Evolutionary conservation across 1,140 invertebrate genomes (phyloP).

Genomic region (Pissodes strobi): DNA sequence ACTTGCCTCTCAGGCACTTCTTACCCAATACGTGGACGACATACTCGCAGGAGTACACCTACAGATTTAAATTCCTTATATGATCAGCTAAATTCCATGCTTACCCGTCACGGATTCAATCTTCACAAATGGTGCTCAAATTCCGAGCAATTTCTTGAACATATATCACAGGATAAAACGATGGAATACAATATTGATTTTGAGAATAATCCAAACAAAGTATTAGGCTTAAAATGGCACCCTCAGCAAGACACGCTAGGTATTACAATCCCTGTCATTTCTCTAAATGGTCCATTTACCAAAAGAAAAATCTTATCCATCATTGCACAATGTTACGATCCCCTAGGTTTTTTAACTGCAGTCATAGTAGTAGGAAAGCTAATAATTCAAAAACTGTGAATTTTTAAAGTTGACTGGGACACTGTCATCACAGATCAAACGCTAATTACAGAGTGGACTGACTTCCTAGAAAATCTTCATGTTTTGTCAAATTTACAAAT

Average conservation of each 20-base stretch:
- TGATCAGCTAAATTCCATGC: neutral
- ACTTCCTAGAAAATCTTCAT: too few species aligned
- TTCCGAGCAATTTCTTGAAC: neutral
- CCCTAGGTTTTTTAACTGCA: neutral
- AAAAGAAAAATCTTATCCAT: conserved; percentile 30
- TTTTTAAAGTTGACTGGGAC: neutral
- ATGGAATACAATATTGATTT: neutral
- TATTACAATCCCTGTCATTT: conserved; percentile 38
- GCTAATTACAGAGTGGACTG: too few species aligned
- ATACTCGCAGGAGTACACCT: conserved; percentile 26
- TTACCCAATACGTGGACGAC: conserved; percentile 29
- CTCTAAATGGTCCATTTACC: neutral
- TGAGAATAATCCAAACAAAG: too few species aligned
- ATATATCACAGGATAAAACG: neutral
- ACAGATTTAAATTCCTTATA: neutral
- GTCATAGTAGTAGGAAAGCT: neutral
- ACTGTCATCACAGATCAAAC: too few species aligned
- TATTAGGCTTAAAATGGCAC: too few species aligned
- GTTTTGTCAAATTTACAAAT: too few species aligned
- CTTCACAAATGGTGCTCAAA: conserved; percentile 25
- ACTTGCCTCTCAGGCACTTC: conserved; percentile 37
- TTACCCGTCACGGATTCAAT: conserved; percentile 11
- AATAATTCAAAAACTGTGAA: conserved; percentile 12
- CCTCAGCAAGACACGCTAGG: neutral
- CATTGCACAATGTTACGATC: neutral